Percentiles rank a stretch among this genome's conserved stretches.
phyloP scores from a whole-genome alignment of 2,888 invertebrate genomes.

The Apamea anceps region DNA sequence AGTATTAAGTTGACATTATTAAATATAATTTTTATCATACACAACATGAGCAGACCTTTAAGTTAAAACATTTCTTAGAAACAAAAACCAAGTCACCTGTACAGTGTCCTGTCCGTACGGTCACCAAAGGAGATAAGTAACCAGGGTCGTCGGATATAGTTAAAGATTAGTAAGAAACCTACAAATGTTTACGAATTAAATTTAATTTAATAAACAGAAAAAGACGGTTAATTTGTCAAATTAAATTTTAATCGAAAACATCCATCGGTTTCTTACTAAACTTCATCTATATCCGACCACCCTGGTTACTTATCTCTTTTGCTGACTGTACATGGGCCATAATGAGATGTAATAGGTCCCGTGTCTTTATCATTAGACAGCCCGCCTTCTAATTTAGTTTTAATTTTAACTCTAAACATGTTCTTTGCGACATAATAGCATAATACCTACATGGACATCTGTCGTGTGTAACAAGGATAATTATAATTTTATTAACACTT shows the following conservation, averaged over 20 bases:
- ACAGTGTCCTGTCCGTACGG: too few relatives aligned
- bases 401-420: conserved; percentile 29
- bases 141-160: too few relatives aligned
- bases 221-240: too few relatives aligned
- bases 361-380: conserved; percentile 10
- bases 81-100: conserved; percentile 1
- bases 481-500: conserved; percentile 40
- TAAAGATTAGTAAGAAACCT: too few relatives aligned
- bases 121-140: too few relatives aligned
- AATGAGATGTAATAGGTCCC: conserved; percentile 9
- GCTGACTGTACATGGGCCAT: not conserved
- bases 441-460: conserved; percentile 27
- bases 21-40: not conserved
- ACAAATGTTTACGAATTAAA: too few relatives aligned
- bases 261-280: too few relatives aligned
- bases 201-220: too few relatives aligned
- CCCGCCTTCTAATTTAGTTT: conserved; percentile 36
- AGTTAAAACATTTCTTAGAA: conserved; percentile 7
- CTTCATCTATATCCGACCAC: too few relatives aligned
- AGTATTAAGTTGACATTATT: not conserved
- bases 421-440: conserved; percentile 18
- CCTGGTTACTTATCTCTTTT: too few relatives aligned
- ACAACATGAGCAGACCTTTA: not conserved
- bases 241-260: too few relatives aligned
- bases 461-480: conserved; percentile 28